Percentiles rank a stretch among this genome's conserved stretches.
Conservation (phyloP, 2,113 vertebrate species). For the Thryonomys swinderianus region DNA sequence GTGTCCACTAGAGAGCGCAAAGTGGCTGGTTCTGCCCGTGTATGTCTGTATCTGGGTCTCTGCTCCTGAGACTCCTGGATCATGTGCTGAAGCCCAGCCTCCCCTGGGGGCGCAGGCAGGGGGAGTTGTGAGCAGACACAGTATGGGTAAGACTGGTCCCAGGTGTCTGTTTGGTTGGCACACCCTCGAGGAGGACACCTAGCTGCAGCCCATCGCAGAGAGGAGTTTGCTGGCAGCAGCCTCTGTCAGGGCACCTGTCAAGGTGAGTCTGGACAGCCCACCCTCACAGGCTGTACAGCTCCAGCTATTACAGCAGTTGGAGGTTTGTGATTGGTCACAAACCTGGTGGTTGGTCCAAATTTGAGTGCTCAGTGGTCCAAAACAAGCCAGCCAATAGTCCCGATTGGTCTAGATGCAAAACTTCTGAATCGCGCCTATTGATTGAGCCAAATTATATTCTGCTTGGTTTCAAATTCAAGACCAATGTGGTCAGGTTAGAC, state of each 20-base stretch:
- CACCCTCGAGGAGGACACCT: too few relatives aligned
- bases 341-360: too few relatives aligned
- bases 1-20: neutral
- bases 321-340: neutral
- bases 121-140: neutral
- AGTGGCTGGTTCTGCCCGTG: too few relatives aligned
- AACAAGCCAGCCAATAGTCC: neutral
- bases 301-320: neutral
- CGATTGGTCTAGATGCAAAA: neutral
- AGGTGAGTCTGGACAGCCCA: too few relatives aligned
- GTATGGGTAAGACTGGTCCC: too few relatives aligned
- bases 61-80: neutral
- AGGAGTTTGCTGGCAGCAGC: too few relatives aligned
- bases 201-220: too few relatives aligned
- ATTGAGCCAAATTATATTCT: neutral
- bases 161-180: too few relatives aligned
- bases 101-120: neutral
- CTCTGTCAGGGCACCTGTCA: too few relatives aligned
- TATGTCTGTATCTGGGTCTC: too few relatives aligned
- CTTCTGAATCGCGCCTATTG: neutral
- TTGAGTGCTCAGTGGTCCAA: neutral
- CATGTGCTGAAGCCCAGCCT: neutral
- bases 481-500: neutral
- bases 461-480: neutral
- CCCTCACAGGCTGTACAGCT: neutral